Conservation (phyloP, 2,797 vertebrate species). For the Argya squamiceps region DNA sequence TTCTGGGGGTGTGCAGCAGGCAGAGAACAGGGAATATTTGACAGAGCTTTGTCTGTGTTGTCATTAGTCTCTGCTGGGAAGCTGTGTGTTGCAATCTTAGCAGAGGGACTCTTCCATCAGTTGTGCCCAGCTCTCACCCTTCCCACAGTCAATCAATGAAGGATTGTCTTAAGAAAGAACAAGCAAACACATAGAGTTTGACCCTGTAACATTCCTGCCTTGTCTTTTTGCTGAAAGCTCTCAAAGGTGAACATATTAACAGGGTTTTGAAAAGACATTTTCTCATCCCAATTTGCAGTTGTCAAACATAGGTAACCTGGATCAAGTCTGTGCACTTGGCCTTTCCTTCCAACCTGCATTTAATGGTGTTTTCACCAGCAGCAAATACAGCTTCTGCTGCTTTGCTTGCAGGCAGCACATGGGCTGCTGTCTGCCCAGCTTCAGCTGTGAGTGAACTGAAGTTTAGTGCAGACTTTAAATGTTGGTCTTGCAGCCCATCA, state of each 20-base stretch:
- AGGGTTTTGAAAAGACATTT: constrained; percentile 15
- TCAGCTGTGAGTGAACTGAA: neutral
- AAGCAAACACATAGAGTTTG: neutral
- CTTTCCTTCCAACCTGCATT: neutral
- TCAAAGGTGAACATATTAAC: constrained; percentile 5
- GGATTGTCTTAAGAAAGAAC: constrained; percentile 1
- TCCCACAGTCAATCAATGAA: neutral
- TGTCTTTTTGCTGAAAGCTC: constrained; percentile 2
- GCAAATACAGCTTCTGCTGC: neutral
- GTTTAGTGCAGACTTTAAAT: neutral
- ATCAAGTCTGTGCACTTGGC: neutral
- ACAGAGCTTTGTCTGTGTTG: neutral
- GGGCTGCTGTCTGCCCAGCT: neutral
- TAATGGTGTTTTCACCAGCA: neutral
- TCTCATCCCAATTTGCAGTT: constrained; percentile 6
- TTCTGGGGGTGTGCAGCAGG: neutral
- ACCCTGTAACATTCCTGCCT: constrained; percentile 1
- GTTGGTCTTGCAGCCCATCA: neutral
- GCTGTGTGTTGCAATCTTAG: neutral
- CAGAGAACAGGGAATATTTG: neutral
- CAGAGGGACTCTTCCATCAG: neutral
- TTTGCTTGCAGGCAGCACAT: neutral
- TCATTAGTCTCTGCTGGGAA: neutral
- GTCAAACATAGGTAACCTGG: neutral
- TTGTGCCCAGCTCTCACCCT: neutral